A percentile compares a stretch with the other conserved stretches of the same genome.
Evolutionary conservation across 2,797 vertebrate species (phyloP).

Genomic region (Tamandua tetradactyla): DNA sequence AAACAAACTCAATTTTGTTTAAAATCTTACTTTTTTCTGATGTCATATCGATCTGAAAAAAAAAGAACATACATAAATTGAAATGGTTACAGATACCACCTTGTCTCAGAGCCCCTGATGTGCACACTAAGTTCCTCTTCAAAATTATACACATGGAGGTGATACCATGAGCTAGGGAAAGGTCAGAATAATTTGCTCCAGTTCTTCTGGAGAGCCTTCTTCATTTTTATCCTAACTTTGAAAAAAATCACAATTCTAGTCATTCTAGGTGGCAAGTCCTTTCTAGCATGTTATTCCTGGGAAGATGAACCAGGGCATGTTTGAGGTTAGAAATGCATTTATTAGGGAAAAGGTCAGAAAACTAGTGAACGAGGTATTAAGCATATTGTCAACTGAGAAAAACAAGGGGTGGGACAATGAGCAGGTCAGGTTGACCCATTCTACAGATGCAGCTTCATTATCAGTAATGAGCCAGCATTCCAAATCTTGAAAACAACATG

Average conservation of each 20-base stretch:
- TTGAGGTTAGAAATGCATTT: neutral
- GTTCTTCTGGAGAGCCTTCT: neutral
- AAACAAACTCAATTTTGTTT: constrained; percentile 72
- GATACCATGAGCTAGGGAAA: neutral
- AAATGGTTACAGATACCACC: constrained; percentile 53
- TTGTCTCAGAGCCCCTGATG: neutral
- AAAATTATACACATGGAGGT: neutral
- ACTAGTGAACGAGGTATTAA: neutral
- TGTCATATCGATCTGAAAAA: constrained; percentile 91
- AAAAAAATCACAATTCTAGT: neutral
- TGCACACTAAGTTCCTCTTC: neutral
- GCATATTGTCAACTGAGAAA: neutral
- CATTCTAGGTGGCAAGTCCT: neutral
- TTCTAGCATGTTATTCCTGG: neutral
- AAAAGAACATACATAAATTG: constrained; percentile 81
- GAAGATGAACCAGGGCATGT: neutral
- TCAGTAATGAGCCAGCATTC: neutral
- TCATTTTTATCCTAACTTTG: neutral
- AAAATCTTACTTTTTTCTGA: constrained; percentile 97
- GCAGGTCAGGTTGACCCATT: neutral
- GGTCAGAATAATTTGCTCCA: neutral
- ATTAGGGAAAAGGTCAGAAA: neutral
- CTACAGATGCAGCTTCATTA: neutral
- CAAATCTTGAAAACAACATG: neutral
- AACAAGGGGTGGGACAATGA: neutral